A percentile compares a stretch with the other conserved stretches of the same genome.
Evolutionary conservation across 2,797 vertebrate genomes (phyloP).

Genomic region (Sebastes trivittatus): DNA sequence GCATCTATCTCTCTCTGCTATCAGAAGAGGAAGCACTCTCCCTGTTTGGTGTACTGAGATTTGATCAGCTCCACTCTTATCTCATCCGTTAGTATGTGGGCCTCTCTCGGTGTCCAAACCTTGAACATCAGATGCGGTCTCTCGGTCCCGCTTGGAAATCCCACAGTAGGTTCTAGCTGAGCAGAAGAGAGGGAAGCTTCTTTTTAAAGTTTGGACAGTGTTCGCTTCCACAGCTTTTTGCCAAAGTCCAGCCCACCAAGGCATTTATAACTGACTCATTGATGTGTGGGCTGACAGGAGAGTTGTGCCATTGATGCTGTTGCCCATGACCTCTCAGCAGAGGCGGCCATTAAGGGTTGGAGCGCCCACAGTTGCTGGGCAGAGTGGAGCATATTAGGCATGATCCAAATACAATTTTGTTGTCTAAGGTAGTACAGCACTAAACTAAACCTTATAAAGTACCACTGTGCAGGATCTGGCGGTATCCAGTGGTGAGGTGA

Average conservation of each 20-base stretch:
- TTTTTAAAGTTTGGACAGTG: slow-evolving; percentile 71
- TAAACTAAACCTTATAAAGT: background rate
- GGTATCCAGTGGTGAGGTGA: too few relatives aligned
- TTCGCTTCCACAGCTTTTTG: slow-evolving; percentile 50
- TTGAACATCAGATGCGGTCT: slow-evolving; percentile 79
- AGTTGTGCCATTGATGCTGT: slow-evolving; percentile 70
- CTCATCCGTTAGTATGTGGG: slow-evolving; percentile 82
- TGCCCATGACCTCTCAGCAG: slow-evolving; percentile 68
- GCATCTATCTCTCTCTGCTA: slow-evolving; percentile 76
- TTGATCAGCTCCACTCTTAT: slow-evolving; percentile 82
- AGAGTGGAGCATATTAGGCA: slow-evolving; percentile 68
- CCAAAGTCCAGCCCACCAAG: slow-evolving; percentile 75
- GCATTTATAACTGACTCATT: slow-evolving; percentile 48
- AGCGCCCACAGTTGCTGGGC: slow-evolving; percentile 68
- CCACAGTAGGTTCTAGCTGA: slow-evolving; percentile 69
- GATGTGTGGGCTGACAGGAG: slow-evolving; percentile 76
- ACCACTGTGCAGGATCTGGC: too few relatives aligned
- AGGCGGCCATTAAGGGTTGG: slow-evolving; percentile 68
- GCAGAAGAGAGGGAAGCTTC: slow-evolving; percentile 62
- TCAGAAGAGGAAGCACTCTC: slow-evolving; percentile 74
- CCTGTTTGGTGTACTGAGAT: slow-evolving; percentile 73
- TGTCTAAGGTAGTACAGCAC: background rate
- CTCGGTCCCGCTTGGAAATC: slow-evolving; percentile 51
- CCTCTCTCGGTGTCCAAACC: slow-evolving; percentile 76
- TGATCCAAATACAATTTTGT: background rate